phyloP scores from a whole-genome alignment of 2,113 vertebrate genomes.

The Corythornis cristatus region DNA sequence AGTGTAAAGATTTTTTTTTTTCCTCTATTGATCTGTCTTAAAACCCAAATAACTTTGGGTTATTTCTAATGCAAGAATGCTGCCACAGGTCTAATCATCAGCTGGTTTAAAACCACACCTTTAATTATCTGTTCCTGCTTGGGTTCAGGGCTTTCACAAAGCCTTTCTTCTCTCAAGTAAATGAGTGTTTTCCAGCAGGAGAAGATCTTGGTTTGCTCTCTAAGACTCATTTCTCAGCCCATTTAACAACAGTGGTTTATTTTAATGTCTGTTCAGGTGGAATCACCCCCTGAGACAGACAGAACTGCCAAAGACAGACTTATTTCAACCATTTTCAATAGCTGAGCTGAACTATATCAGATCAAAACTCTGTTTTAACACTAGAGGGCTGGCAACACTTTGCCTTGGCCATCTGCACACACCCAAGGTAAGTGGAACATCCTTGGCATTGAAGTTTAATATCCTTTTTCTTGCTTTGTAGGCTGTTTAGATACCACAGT shows the following conservation, averaged over 20 bases:
- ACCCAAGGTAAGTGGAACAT: neutral
- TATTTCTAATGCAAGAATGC: neutral
- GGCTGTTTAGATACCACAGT: neutral
- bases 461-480: neutral
- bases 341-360: neutral
- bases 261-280: neutral
- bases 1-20: conserved; percentile 2
- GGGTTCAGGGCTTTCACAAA: neutral
- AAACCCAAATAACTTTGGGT: conserved; percentile 24
- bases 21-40: neutral
- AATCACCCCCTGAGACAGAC: neutral
- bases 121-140: neutral
- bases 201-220: neutral
- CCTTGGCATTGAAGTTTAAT: neutral
- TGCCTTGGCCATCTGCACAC: neutral
- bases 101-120: neutral
- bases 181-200: neutral
- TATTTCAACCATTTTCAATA: neutral
- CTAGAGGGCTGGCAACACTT: conserved; percentile 7
- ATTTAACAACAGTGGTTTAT: neutral
- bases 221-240: neutral
- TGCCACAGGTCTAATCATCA: neutral
- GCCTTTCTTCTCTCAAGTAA: neutral
- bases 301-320: neutral
- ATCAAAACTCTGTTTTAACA: neutral